These are phyloP conservation scores for Euplagia quadripunctaria DNA, from an alignment of 2,888 invertebrate species.

Conservation along the genomic window DNA sequence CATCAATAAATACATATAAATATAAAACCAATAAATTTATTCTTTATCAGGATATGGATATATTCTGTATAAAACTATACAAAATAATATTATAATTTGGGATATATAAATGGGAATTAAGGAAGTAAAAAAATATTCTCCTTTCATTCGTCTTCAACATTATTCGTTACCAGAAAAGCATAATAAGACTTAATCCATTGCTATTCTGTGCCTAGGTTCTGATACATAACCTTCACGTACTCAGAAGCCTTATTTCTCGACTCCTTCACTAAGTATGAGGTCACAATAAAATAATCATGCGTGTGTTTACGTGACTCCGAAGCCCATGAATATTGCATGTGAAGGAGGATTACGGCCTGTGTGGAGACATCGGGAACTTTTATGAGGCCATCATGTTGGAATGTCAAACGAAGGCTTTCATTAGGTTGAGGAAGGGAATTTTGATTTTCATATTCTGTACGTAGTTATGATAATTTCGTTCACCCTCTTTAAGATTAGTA, in stretches of 20 bases:
- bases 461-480: slow-evolving; percentile 9
- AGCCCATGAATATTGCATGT: slow-evolving; percentile 48
- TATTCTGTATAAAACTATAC: too few relatives aligned
- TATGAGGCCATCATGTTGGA: slow-evolving; percentile 21
- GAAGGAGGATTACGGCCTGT: slow-evolving; percentile 15
- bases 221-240: slow-evolving; percentile 8
- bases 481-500: neutral
- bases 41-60: too few relatives aligned
- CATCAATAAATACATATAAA: too few relatives aligned
- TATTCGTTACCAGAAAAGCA: neutral
- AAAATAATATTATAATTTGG: too few relatives aligned
- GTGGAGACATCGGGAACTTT: slow-evolving; percentile 20
- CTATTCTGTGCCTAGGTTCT: neutral
- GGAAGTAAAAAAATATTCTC: too few relatives aligned
- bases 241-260: slow-evolving; percentile 6
- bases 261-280: slow-evolving; percentile 33
- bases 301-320: slow-evolving; percentile 51
- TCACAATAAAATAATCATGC: slow-evolving; percentile 55
- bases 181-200: neutral
- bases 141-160: neutral
- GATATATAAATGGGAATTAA: too few relatives aligned
- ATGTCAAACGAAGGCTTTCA: slow-evolving; percentile 22
- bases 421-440: slow-evolving; percentile 12
- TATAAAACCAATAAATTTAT: too few relatives aligned
- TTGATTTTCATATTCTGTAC: slow-evolving; percentile 13